Evolutionary conservation across 1,140 invertebrate species (phyloP).

Genomic region (Pantala flavescens): DNA sequence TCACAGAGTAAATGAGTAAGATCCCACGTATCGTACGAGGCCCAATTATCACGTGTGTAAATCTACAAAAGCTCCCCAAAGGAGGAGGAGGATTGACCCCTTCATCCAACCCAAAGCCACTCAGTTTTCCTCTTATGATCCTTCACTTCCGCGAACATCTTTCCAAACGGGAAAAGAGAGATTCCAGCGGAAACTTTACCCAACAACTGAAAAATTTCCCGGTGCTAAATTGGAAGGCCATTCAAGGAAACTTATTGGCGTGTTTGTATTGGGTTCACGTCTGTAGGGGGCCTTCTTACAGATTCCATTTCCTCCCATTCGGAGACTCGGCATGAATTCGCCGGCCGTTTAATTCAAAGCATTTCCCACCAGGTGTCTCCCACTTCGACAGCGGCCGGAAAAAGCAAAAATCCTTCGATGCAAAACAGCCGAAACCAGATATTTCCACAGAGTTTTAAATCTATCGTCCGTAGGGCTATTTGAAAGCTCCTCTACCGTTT

Average conservation of each 20-base stretch:
- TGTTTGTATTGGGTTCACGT: conserved; percentile 1
- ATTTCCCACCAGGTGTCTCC: background rate
- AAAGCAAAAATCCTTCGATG: background rate
- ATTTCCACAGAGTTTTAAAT: background rate
- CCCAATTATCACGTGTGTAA: too few relatives aligned
- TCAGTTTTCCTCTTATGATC: too few relatives aligned
- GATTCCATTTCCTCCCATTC: background rate
- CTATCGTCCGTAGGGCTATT: background rate
- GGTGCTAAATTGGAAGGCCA: background rate
- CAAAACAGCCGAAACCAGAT: conserved; percentile 1
- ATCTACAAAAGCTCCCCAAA: too few relatives aligned
- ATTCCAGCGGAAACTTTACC: background rate
- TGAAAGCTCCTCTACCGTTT: background rate
- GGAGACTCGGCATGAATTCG: background rate
- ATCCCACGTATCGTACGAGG: too few relatives aligned
- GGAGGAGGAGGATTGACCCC: too few relatives aligned
- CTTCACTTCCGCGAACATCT: too few relatives aligned
- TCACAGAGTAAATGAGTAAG: too few relatives aligned
- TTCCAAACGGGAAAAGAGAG: too few relatives aligned
- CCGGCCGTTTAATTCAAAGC: background rate
- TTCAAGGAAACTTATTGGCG: background rate
- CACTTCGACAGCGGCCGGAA: background rate
- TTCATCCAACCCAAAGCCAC: too few relatives aligned
- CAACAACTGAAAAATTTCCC: background rate
- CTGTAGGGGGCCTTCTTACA: background rate